Percentiles rank a stretch among this genome's conserved stretches.
These are phyloP conservation scores for Stylophora pistillata DNA, from an alignment of 64 coral and sea anemone genomes.

Conservation along the genomic window DNA sequence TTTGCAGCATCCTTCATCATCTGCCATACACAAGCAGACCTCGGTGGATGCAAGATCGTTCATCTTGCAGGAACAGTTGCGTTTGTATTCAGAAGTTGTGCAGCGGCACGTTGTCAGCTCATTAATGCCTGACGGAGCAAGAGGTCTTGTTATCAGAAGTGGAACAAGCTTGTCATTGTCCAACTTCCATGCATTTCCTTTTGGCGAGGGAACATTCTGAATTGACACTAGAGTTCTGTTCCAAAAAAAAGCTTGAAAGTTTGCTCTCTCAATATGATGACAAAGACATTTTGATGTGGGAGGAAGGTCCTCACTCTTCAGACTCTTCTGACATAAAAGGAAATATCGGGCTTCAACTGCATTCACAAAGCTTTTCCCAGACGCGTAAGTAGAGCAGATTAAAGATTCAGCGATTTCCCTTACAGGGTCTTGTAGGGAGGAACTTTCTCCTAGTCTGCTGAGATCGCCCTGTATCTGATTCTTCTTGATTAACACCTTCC, in stretches of 20 bases:
- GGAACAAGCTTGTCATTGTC: not conserved
- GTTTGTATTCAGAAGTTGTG: not conserved
- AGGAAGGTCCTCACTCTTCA: constrained; percentile 23
- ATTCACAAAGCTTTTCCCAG: constrained; percentile 26
- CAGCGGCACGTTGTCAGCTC: not conserved
- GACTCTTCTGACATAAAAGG: constrained; percentile 32
- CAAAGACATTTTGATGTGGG: constrained; percentile 12
- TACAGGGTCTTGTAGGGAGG: constrained; percentile 13
- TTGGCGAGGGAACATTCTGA: constrained; percentile 9
- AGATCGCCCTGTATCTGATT: no score
- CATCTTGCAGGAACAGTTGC: not conserved
- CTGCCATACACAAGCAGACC: constrained; percentile 19
- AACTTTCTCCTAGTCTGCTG: no score
- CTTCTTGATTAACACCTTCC: no score
- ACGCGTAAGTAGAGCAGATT: constrained; percentile 42
- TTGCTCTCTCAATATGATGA: constrained; percentile 14
- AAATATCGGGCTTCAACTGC: constrained; percentile 48
- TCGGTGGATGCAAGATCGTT: not conserved
- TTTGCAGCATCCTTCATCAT: not conserved
- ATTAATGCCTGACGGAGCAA: not conserved
- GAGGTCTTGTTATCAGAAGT: not conserved
- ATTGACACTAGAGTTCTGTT: not conserved
- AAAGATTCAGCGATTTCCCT: constrained; percentile 23
- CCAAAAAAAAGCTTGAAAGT: constrained; percentile 21
- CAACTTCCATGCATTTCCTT: constrained; percentile 39